These are phyloP conservation scores for Temnothorax unifasciatus DNA, from an alignment of 2,888 invertebrate genomes.

Conservation along the genomic window DNA sequence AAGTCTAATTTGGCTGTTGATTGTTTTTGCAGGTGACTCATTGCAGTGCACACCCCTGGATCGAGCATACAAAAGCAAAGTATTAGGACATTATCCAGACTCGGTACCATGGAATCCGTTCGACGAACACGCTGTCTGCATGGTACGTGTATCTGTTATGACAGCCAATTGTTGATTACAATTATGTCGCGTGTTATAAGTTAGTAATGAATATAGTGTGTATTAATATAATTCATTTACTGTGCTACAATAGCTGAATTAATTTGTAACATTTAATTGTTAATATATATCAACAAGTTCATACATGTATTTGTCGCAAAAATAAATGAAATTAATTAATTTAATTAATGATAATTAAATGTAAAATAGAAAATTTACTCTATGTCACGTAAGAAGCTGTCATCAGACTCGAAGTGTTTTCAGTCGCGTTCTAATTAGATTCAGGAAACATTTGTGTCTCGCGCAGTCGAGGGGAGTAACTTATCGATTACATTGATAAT, in stretches of 20 bases:
- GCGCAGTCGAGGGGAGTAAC: slow-evolving; percentile 38
- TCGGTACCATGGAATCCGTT: slow-evolving; percentile 95
- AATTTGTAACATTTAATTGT: not conserved
- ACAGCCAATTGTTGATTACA: not conserved
- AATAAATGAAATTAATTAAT: slow-evolving; percentile 8
- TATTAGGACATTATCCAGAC: slow-evolving; percentile 98
- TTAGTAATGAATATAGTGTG: slow-evolving; percentile 11
- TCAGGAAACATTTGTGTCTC: slow-evolving; percentile 24
- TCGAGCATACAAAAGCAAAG: slow-evolving; percentile 97
- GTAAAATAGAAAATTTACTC: not conserved
- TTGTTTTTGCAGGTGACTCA: slow-evolving; percentile 90
- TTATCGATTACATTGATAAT: slow-evolving; percentile 56
- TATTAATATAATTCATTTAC: not conserved
- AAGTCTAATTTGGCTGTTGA: slow-evolving; percentile 5
- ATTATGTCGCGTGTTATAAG: not conserved
- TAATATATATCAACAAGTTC: not conserved
- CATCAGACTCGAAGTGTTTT: not conserved
- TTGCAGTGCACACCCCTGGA: slow-evolving; percentile 96
- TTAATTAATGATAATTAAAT: slow-evolving; percentile 15
- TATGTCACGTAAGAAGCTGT: not conserved
- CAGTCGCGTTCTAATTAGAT: slow-evolving; percentile 12
- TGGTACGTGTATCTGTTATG: slow-evolving; percentile 89
- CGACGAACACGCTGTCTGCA: slow-evolving; percentile 97
- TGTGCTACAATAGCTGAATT: not conserved
- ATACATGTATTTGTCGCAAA: not conserved